Conservation (phyloP, 2,113 vertebrate species). For the Phodopus roborovskii region DNA sequence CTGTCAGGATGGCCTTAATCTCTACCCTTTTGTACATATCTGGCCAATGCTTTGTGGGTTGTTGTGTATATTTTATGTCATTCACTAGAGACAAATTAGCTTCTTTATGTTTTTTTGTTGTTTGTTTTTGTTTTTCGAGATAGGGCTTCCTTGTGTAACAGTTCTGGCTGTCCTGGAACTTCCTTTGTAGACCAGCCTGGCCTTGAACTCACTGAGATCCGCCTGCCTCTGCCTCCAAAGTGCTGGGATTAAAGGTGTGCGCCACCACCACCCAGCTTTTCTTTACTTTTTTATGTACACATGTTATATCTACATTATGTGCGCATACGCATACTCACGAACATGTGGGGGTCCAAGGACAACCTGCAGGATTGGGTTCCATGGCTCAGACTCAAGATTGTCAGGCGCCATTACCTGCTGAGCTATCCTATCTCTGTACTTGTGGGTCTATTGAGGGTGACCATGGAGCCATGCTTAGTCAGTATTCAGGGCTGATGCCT, state of each 20-base stretch:
- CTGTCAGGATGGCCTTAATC: background rate
- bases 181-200: no score
- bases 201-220: no score
- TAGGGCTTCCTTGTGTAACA: no score
- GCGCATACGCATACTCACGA: background rate
- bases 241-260: no score
- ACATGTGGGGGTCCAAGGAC: background rate
- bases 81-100: background rate
- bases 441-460: background rate
- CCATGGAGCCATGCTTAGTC: no score
- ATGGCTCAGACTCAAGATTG: background rate
- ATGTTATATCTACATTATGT: no score
- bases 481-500: background rate
- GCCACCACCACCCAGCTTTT: no score
- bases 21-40: background rate
- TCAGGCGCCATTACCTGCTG: background rate
- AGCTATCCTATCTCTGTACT: background rate
- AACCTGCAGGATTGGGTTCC: background rate
- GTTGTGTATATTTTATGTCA: background rate
- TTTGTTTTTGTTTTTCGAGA: no score
- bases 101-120: background rate
- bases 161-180: no score
- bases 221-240: no score
- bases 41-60: background rate
- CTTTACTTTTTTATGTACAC: background rate